Base-by-base conservation (phyloP, 2,113 vertebrate species). In the Cavia aperea region DNA sequence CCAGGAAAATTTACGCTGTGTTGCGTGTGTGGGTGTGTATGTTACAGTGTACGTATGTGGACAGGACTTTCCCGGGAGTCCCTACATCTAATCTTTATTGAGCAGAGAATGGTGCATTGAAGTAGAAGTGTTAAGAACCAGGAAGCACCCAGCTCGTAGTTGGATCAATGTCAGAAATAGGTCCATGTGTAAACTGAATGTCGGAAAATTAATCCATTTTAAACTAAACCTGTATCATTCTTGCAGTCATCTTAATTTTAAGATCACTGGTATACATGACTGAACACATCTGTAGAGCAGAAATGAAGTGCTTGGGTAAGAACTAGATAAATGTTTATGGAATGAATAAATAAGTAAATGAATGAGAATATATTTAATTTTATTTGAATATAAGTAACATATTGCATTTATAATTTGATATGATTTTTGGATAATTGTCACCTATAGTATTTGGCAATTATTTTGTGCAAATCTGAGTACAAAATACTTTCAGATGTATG, bases 301-400 rank as follows among this genome's bases (percentile, higher is more conserved):
- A 83, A 90, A 68, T 63, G 78, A 82, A 49, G 16, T 65, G 29
- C 54, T 94, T 94, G 4, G 13, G 83, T 72, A 24, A 78, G 31
- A 87, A 91, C 60, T 89, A 26, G 51, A 36, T 65, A 36, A 79
- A 29, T 89, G 11, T 7, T n/a, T 46, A 46, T 79, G 7, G 87
- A 39, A 86, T 68, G 87, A 39, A 86, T 75, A 7, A 73, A 77
- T 26, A 78, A 73, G 8, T 46, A 18, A 70, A 39, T 70, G 9
- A 93, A 65, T 73, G 12, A 43, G 94, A 94, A 21, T 36, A 39
- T 81, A 58, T 66, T 75, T 93, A 93, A 66, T 5, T 31, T 77
- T 89, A 82, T 29, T 85, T 81, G 68, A 2, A 43, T 60, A 75
- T 77, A 24, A 58, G 9, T n/a, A 82, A 72, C 7, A 43, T 65